Evolutionary conservation across 1,140 invertebrate genomes (phyloP), one percentile per base, ranked within the genome.

Genomic region (Hyles euphorbiae): DNA sequence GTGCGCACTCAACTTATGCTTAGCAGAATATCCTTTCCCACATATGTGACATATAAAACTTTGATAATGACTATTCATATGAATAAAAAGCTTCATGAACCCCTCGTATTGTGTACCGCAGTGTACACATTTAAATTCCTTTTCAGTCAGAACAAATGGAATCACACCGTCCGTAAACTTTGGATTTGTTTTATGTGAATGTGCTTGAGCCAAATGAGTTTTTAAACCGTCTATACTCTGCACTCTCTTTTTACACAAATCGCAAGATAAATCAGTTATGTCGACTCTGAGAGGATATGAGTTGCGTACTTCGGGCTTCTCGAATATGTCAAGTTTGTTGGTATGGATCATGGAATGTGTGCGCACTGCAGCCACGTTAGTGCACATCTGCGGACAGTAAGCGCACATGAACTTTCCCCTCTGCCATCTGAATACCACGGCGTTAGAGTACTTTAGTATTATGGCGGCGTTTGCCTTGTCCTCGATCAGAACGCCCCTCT

Each of bases 1-100:
- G 55, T 91, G 91, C 3, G 85, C 74, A 10, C 87, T 79, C 11
- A 91, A 75, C 53, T 90, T 88, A n/a, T 89, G 87, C 58, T 88
- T 87, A 5, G 82, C 79, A 0, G 90, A 92, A 78, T 90, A 93
- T 66, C 76, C 87, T 54, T 92, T 91, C 1, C 91, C 91, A 75
- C 95, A 96, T 32, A 90, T 88, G 0, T 91, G 88, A 67, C 90
- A 91, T 60, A 93, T 91, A 72, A 93, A 94, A 12, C 60, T 77
- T 12, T 78, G 74, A 34, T 83, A 82, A 64, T 90, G 87, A n/a
- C 76, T 68, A 51, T 81, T 81, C 76, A 86, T 81, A 32, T 90
- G 89, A 5, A 61, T 60, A 10, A 71, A 70, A 5, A 85, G 58
- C 43, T 55, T 78, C 70, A 74, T 64, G 34, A 80, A 78, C 0